These are phyloP conservation scores for Pachycephala philippinensis DNA, from an alignment of 2,113 vertebrate genomes.

Conservation along the genomic window DNA sequence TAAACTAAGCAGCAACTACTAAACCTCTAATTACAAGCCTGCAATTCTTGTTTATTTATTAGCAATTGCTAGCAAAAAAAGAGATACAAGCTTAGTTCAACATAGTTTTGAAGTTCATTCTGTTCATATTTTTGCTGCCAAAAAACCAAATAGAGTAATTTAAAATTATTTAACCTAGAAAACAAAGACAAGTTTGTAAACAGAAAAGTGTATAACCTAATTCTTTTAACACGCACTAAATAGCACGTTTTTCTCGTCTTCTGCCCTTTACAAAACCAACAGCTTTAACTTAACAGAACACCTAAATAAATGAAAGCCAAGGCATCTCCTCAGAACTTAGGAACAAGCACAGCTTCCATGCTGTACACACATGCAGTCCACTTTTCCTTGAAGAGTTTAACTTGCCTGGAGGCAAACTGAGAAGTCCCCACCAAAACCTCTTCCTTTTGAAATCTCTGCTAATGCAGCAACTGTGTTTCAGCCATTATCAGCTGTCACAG, in stretches of 20 bases:
- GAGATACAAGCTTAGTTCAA: background rate
- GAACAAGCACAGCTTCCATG: background rate
- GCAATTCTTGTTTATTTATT: constrained; percentile 8
- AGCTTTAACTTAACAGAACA: background rate
- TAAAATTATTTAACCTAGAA: background rate
- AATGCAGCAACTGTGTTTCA: background rate
- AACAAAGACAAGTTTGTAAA: background rate
- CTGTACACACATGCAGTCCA: accelerated
- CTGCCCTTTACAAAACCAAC: background rate
- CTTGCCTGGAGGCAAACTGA: background rate
- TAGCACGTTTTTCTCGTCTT: background rate
- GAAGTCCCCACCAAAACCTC: background rate
- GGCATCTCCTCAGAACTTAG: background rate
- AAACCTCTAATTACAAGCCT: constrained; percentile 7
- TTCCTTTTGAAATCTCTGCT: background rate
- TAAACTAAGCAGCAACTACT: background rate
- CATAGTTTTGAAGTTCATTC: background rate
- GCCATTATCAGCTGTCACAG: background rate
- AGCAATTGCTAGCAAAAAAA: background rate
- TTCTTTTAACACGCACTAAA: background rate
- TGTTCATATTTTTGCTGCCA: background rate
- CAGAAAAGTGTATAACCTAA: background rate
- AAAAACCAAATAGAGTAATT: background rate
- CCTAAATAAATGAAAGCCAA: background rate
- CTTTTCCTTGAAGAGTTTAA: background rate